Conservation (phyloP, 2,888 invertebrate genomes). For the Cephus pygmeus region DNA sequence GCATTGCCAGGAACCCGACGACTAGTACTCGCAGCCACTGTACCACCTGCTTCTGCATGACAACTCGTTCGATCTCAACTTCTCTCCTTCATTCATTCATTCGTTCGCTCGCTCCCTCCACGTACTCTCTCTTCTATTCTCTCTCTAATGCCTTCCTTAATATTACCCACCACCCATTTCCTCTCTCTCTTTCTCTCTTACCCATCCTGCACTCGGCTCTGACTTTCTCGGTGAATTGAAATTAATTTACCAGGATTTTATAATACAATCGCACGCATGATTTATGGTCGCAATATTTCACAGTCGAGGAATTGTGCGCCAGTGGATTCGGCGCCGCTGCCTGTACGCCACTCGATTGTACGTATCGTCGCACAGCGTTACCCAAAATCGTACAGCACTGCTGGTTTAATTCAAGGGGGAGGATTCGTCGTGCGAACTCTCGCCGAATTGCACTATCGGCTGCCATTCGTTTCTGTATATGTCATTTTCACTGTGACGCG, state of each 20-base stretch:
- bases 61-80: neutral
- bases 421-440: neutral
- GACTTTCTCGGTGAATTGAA: conserved; percentile 42
- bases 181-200: conserved; percentile 14
- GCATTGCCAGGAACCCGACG: conserved; percentile 1
- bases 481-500: neutral
- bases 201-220: conserved; percentile 25
- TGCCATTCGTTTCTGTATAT: neutral
- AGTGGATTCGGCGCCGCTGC: neutral
- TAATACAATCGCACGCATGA: conserved; percentile 52
- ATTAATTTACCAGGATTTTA: conserved; percentile 56
- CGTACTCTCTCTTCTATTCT: conserved; percentile 23
- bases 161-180: conserved; percentile 13
- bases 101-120: conserved; percentile 16
- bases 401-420: neutral
- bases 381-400: neutral
- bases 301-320: neutral
- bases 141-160: conserved; percentile 25
- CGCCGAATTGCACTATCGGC: neutral
- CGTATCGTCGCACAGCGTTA: neutral
- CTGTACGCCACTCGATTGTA: neutral
- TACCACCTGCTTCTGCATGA: conserved; percentile 6
- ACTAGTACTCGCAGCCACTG: neutral
- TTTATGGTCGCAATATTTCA: conserved; percentile 36
- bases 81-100: neutral